Conservation (phyloP, 1,140 invertebrate species). For the Diorhabda elongata region DNA sequence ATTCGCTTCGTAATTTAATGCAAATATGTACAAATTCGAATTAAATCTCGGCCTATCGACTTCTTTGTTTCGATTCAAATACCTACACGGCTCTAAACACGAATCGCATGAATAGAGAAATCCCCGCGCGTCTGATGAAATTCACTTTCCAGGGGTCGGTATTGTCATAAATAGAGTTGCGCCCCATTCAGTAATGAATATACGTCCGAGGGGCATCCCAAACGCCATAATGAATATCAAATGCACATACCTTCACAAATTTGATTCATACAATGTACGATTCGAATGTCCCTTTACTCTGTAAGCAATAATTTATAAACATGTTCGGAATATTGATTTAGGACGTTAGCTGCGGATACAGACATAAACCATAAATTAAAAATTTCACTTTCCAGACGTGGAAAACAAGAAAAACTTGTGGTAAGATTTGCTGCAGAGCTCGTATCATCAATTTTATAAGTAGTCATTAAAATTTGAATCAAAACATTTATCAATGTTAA, state of each 20-base stretch:
- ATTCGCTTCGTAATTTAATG: not conserved
- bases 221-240: constrained; percentile 16
- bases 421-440: too few relatives aligned
- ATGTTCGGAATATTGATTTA: constrained; percentile 18
- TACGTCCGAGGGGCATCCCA: not conserved
- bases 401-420: too few relatives aligned
- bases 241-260: constrained; percentile 20
- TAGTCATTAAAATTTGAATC: too few relatives aligned
- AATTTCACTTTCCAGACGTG: too few relatives aligned
- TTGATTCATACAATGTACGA: constrained; percentile 16
- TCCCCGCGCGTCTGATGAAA: constrained; percentile 1
- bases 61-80: constrained; percentile 3
- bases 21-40: constrained; percentile 3
- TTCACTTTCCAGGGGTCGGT: not conserved
- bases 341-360: not conserved
- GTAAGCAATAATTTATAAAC: constrained; percentile 14
- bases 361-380: not conserved
- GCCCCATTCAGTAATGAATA: constrained; percentile 16
- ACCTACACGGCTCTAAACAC: constrained; percentile 1
- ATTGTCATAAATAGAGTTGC: constrained; percentile 8
- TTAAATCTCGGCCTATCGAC: not conserved
- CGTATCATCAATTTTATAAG: too few relatives aligned
- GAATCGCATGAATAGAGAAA: not conserved
- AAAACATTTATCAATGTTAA: too few relatives aligned
- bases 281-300: constrained; percentile 14